A percentile compares a stretch with the other conserved stretches of the same genome.
Evolutionary conservation across 2,797 vertebrate genomes (phyloP).

Genomic region (Ammospiza maritima): DNA sequence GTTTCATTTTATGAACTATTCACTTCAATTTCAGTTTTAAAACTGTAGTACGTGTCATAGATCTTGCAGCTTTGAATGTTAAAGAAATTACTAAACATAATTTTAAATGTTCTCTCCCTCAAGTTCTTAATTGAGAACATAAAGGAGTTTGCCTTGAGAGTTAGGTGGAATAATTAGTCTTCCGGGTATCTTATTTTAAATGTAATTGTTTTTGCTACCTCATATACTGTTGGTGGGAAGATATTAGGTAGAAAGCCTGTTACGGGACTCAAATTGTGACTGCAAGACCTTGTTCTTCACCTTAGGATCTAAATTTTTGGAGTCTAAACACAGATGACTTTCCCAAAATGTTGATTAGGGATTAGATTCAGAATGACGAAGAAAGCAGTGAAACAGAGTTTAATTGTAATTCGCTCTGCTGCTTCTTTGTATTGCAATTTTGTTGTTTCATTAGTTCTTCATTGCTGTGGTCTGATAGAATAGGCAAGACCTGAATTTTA

Average conservation of each 20-base stretch:
- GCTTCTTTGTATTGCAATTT: background rate
- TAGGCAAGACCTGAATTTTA: background rate
- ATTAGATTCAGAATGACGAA: background rate
- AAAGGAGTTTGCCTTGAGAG: background rate
- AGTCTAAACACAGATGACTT: background rate
- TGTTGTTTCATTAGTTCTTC: background rate
- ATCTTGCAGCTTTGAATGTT: background rate
- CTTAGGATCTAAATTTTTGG: background rate
- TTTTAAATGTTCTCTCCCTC: background rate
- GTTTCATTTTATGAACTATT: background rate
- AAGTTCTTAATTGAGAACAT: background rate
- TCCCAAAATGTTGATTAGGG: background rate
- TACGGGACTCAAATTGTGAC: background rate
- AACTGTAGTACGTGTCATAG: background rate
- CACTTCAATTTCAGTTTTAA: background rate
- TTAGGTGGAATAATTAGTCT: background rate
- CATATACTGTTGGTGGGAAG: background rate
- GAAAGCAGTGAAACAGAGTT: background rate
- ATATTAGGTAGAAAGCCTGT: background rate
- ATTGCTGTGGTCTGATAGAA: background rate
- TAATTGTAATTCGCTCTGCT: background rate
- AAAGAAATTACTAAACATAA: background rate
- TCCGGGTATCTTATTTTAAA: constrained; percentile 3
- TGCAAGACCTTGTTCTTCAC: background rate
- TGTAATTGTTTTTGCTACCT: background rate